Percentiles rank a stretch among this genome's conserved stretches.
Evolutionary conservation across 2,797 vertebrate genomes (phyloP).

Genomic region (Sandelia bainsii): DNA sequence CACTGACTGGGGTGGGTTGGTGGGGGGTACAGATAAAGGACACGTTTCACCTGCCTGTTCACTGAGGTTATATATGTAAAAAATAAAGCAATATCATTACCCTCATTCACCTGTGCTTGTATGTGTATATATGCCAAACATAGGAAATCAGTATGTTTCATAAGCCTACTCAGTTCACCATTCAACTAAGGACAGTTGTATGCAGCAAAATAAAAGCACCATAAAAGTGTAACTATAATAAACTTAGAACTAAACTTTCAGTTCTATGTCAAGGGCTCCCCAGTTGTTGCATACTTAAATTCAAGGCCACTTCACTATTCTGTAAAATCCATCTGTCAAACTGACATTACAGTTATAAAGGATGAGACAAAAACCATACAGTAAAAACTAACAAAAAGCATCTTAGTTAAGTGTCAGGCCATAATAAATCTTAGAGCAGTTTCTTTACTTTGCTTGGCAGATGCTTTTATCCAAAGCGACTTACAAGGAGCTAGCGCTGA

Average conservation of each 20-base stretch:
- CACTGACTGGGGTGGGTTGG: slow-evolving; percentile 86
- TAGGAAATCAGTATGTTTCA: slow-evolving; percentile 1
- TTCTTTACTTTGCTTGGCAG: too few species aligned
- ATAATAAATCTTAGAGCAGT: not conserved
- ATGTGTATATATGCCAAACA: slow-evolving; percentile 3
- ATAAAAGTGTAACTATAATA: too few species aligned
- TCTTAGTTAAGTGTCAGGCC: not conserved
- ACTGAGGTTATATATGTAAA: slow-evolving; percentile 87
- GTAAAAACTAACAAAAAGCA: not conserved
- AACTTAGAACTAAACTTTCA: too few species aligned
- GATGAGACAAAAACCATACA: not conserved
- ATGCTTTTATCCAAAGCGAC: too few species aligned
- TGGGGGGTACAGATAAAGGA: slow-evolving; percentile 88
- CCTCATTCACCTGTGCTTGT: slow-evolving; percentile 39
- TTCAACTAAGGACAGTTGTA: too few species aligned
- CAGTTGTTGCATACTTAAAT: not conserved
- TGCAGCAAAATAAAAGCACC: too few species aligned
- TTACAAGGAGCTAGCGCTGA: too few species aligned
- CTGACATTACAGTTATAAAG: not conserved
- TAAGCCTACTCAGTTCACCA: too few species aligned
- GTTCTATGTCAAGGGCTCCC: not conserved
- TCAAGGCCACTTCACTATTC: not conserved
- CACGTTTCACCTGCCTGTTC: slow-evolving; percentile 91
- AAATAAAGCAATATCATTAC: slow-evolving; percentile 85
- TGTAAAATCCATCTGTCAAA: slow-evolving; percentile 1